phyloP scores from a whole-genome alignment of 2,113 vertebrate species.

The Centropristis striata region DNA sequence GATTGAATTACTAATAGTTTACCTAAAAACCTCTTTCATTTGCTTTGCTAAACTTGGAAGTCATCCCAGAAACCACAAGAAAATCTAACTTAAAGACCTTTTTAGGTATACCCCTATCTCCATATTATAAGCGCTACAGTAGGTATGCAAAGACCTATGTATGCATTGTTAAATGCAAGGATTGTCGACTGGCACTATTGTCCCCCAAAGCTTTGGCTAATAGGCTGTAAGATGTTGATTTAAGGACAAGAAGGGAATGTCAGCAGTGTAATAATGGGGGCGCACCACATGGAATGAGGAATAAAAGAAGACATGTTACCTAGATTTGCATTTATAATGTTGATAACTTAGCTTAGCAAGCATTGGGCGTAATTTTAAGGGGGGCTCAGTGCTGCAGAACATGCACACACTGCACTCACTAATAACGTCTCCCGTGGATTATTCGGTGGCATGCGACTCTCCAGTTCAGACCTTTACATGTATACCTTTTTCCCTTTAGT shows the following conservation, averaged over 20 bases:
- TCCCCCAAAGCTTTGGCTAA: conserved; percentile 74
- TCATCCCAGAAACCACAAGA: conserved; percentile 43
- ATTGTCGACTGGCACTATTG: conserved; percentile 60
- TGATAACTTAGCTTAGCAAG: conserved; percentile 63
- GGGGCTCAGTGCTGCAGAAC: conserved; percentile 12
- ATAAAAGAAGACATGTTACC: conserved; percentile 67
- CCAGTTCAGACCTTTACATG: neutral
- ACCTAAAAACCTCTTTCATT: neutral
- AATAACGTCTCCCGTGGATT: conserved; percentile 34
- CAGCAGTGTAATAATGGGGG: conserved; percentile 67
- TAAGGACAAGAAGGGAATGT: conserved; percentile 66
- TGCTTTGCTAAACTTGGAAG: conserved; percentile 19
- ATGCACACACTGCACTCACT: conserved; percentile 31
- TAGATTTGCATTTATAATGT: conserved; percentile 80
- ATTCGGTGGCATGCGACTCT: conserved; percentile 24
- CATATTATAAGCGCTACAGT: neutral
- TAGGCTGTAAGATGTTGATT: conserved; percentile 80
- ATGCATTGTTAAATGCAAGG: conserved; percentile 48
- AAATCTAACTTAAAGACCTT: conserved; percentile 42
- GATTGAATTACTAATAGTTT: conserved; percentile 7
- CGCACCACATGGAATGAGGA: conserved; percentile 54
- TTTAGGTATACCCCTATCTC: conserved; percentile 16
- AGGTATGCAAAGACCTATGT: conserved; percentile 30
- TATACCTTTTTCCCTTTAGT: conserved; percentile 9
- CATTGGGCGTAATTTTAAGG: conserved; percentile 5